These are phyloP conservation scores for Cerastoderma edule DNA, from an alignment of 2,888 invertebrate species.

Conservation along the genomic window DNA sequence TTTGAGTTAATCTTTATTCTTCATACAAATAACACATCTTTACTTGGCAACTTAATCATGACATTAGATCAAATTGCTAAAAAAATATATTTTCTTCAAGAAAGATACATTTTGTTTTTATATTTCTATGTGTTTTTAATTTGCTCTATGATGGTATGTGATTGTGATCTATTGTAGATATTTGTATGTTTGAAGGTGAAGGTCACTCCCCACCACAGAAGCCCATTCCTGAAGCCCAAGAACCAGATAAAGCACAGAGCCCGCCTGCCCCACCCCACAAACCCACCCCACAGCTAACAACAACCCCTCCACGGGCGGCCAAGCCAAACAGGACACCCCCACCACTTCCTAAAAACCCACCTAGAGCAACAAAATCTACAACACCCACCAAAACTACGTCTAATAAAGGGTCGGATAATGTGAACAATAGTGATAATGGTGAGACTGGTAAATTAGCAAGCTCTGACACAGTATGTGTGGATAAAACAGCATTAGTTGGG, in stretches of 20 bases:
- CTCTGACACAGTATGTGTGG: not conserved
- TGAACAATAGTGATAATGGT: not conserved
- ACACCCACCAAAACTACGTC: not conserved
- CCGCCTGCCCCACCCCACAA: slow-evolving; percentile 34
- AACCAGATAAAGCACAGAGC: slow-evolving; percentile 14
- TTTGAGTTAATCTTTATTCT: too few relatives aligned
- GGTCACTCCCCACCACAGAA: not conserved
- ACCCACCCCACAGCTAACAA: slow-evolving; percentile 50
- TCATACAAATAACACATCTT: too few relatives aligned
- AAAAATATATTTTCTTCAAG: too few relatives aligned
- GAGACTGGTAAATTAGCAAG: too few relatives aligned
- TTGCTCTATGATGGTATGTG: too few relatives aligned
- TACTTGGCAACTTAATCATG: too few relatives aligned
- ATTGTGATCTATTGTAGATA: too few relatives aligned
- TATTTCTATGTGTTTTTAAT: too few relatives aligned
- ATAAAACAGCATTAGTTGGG: not conserved
- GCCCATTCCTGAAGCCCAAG: slow-evolving; percentile 11
- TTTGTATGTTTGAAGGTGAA: slow-evolving; percentile 7
- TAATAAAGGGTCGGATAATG: not conserved
- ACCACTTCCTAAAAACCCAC: slow-evolving; percentile 58
- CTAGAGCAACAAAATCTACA: slow-evolving; percentile 33
- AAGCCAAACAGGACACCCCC: slow-evolving; percentile 49
- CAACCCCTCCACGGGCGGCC: slow-evolving; percentile 8
- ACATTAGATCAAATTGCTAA: too few relatives aligned
- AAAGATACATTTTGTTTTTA: too few relatives aligned